A percentile compares a stretch with the other conserved stretches of the same genome.
Evolutionary conservation across 2,797 vertebrate species (phyloP).

Genomic region (Stomatorhinus walkeri): DNA sequence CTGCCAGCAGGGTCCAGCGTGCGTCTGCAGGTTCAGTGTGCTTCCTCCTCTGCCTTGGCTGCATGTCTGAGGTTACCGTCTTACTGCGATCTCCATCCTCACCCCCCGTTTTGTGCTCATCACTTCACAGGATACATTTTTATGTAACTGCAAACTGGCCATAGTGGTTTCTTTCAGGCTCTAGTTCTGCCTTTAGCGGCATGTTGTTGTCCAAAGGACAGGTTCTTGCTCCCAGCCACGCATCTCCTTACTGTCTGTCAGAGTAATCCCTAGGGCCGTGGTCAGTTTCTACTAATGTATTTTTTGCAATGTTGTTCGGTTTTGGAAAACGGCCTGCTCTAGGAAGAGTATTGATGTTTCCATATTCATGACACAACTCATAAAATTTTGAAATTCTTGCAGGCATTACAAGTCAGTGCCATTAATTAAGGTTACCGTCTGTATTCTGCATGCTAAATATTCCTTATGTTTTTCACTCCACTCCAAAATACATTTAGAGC

Average conservation of each 20-base stretch:
- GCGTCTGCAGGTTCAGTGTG: not conserved
- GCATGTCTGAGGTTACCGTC: not conserved
- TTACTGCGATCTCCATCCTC: not conserved
- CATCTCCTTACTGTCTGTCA: not conserved
- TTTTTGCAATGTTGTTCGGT: not conserved
- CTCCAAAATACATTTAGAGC: not conserved
- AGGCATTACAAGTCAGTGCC: not conserved
- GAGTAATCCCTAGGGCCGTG: not conserved
- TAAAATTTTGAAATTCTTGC: slow-evolving; percentile 3
- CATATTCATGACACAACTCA: not conserved
- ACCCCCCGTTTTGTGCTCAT: not conserved
- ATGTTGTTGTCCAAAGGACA: not conserved
- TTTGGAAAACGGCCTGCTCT: not conserved
- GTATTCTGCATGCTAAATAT: not conserved
- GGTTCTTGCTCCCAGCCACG: not conserved
- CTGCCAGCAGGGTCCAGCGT: not conserved
- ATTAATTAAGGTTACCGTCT: not conserved
- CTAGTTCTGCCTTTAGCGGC: not conserved
- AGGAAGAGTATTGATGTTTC: not conserved
- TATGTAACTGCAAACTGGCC: not conserved
- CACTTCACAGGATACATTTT: not conserved
- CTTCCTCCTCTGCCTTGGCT: not conserved
- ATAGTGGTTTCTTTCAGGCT: not conserved
- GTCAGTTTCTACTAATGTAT: not conserved
- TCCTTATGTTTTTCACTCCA: not conserved